These are phyloP conservation scores for Semicossyphus pulcher DNA, from an alignment of 2,113 vertebrate genomes.

Conservation along the genomic window DNA sequence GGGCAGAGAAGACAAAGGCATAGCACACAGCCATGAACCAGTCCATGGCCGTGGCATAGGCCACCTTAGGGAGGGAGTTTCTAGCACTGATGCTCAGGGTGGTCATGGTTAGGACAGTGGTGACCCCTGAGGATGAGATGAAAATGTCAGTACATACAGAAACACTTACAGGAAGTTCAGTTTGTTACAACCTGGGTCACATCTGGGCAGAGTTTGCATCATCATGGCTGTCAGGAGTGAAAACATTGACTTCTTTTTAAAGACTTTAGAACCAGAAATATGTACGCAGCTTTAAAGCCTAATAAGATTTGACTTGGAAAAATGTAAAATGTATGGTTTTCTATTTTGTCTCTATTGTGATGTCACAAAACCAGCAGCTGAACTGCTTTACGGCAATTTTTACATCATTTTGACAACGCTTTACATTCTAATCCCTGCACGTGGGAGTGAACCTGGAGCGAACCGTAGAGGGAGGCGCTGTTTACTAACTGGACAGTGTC, in stretches of 20 bases:
- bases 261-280: background rate
- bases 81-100: slow-evolving; percentile 99
- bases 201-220: background rate
- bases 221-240: background rate
- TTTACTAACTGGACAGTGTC: no score
- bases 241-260: background rate
- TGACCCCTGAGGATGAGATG: slow-evolving; percentile 89
- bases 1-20: slow-evolving; percentile 99
- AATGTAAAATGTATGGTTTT: no score
- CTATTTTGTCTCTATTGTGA: no score
- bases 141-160: slow-evolving; percentile 27
- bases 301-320: no score
- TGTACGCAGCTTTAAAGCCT: background rate
- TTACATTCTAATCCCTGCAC: no score
- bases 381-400: no score
- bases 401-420: no score
- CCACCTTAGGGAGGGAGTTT: slow-evolving; percentile 98
- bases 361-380: no score
- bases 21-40: slow-evolving; percentile 99
- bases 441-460: no score
- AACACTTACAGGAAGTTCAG: background rate
- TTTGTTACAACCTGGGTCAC: slow-evolving; percentile 11
- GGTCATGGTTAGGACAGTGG: slow-evolving; percentile 99
- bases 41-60: slow-evolving; percentile 99
- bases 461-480: no score